Evolutionary conservation across 2,888 invertebrate genomes (phyloP).

Genomic region (Leptinotarsa rubiginosa): DNA sequence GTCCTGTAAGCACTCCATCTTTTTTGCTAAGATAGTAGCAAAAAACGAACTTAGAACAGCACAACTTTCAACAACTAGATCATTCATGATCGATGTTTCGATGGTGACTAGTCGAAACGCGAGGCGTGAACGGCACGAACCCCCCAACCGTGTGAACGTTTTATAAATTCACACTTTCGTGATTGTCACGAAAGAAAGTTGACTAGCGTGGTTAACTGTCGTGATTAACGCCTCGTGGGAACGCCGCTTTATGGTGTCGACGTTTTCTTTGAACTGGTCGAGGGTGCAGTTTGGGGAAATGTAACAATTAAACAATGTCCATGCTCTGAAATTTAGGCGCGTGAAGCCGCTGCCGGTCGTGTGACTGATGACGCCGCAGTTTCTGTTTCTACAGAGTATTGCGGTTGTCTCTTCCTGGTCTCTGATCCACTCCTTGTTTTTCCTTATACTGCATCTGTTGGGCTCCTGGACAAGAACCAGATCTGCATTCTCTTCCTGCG

Average conservation of each 20-base stretch:
- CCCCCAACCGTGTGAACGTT: neutral
- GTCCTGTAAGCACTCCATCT: slow-evolving; percentile 12
- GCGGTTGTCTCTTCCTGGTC: neutral
- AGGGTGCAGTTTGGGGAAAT: too few relatives aligned
- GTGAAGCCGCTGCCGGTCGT: too few relatives aligned
- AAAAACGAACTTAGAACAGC: slow-evolving; percentile 14
- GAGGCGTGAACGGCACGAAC: slow-evolving; percentile 15
- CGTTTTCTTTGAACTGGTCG: too few relatives aligned
- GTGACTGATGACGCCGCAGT: too few relatives aligned
- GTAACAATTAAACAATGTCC: too few relatives aligned
- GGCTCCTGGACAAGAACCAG: neutral
- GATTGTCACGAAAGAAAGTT: neutral
- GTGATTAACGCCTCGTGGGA: too few relatives aligned
- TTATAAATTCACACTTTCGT: slow-evolving; percentile 7
- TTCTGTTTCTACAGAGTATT: neutral
- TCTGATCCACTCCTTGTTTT: neutral
- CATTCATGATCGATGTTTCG: slow-evolving; percentile 21
- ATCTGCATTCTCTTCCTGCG: neutral
- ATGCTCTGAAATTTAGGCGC: too few relatives aligned
- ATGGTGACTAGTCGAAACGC: slow-evolving; percentile 15
- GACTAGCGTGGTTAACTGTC: too few relatives aligned
- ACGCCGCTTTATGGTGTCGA: neutral
- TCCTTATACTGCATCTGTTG: neutral
- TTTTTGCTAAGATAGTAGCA: slow-evolving; percentile 15
- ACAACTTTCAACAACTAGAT: slow-evolving; percentile 19